A percentile compares a stretch with the other conserved stretches of the same genome.
Conservation (phyloP, 2,797 vertebrate species). For the Otolemur crassicaudatus region DNA sequence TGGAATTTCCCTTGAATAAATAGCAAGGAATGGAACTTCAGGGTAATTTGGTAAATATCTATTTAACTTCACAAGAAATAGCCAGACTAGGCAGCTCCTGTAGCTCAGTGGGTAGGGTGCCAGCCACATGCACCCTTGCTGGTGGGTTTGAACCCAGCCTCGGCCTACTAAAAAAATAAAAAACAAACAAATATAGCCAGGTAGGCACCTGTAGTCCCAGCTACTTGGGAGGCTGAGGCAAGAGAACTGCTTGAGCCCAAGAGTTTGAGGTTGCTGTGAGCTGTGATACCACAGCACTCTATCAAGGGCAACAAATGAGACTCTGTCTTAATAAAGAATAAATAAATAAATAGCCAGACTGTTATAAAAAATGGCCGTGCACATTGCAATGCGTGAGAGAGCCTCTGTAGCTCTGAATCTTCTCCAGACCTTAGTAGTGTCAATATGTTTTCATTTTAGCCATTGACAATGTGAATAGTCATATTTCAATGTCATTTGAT, state of each 20-base stretch:
- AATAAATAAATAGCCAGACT: not conserved
- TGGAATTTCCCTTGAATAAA: constrained; percentile 9
- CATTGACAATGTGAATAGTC: not conserved
- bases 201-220: too few relatives aligned
- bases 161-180: too few relatives aligned
- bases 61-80: not conserved
- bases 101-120: too few relatives aligned
- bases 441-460: not conserved
- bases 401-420: not conserved
- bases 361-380: not conserved
- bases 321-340: too few relatives aligned
- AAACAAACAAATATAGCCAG: too few relatives aligned
- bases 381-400: not conserved
- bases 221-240: too few relatives aligned
- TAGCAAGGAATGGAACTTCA: not conserved
- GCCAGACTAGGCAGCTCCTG: not conserved
- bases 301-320: too few relatives aligned
- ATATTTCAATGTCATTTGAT: not conserved
- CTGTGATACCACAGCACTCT: too few relatives aligned
- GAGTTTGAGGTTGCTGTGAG: too few relatives aligned
- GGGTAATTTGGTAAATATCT: not conserved
- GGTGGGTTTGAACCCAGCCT: too few relatives aligned
- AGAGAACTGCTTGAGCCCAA: too few relatives aligned
- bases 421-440: not conserved
- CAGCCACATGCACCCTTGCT: too few relatives aligned